These are phyloP conservation scores for Lumbricus terrestris DNA, from an alignment of 2,888 invertebrate genomes.

Conservation along the genomic window DNA sequence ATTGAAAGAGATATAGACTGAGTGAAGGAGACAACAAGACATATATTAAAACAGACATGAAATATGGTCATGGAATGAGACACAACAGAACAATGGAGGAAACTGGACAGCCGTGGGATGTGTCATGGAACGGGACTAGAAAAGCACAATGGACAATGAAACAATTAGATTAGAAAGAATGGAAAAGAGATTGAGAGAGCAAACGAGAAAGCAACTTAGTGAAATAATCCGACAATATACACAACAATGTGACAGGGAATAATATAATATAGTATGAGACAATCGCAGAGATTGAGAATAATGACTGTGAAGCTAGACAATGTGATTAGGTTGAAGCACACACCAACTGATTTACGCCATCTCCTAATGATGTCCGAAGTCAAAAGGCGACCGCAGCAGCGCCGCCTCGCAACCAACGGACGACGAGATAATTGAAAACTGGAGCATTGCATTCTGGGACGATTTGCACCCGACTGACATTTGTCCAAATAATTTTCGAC, in stretches of 20 bases:
- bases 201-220: neutral
- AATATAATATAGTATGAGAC: neutral
- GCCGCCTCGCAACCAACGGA: constrained; percentile 3
- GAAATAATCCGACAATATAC: neutral
- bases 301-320: neutral
- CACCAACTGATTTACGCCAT: neutral
- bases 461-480: constrained; percentile 3
- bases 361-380: neutral
- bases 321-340: neutral
- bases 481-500: neutral
- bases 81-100: no score
- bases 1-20: no score
- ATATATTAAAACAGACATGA: no score
- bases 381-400: neutral
- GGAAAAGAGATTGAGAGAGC: neutral
- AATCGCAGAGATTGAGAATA: neutral
- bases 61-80: no score
- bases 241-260: neutral
- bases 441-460: neutral
- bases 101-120: neutral
- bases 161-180: neutral
- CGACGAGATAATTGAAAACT: neutral
- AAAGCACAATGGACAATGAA: neutral
- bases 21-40: no score
- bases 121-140: neutral